These are phyloP conservation scores for Galbula dea DNA, from an alignment of 2,113 vertebrate genomes.

Conservation along the genomic window DNA sequence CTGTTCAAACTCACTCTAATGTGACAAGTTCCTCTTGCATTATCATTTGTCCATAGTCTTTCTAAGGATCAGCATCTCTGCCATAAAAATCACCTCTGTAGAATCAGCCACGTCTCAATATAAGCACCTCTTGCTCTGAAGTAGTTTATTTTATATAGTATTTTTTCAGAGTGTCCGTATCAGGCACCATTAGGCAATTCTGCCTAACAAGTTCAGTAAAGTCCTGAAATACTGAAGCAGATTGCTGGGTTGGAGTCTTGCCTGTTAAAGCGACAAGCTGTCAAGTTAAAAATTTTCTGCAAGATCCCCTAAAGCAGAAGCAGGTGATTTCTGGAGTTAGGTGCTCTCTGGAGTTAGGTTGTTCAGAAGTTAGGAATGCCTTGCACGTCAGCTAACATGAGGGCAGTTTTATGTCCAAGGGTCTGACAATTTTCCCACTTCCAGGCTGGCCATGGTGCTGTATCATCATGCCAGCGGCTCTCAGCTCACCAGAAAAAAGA, in stretches of 20 bases:
- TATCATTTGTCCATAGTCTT: rapidly evolving
- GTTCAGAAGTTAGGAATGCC: neutral
- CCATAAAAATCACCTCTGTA: neutral
- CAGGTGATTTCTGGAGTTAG: too few species aligned
- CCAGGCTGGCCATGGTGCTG: neutral
- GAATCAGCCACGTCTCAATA: too few species aligned
- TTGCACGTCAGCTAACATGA: neutral
- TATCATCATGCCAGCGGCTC: neutral
- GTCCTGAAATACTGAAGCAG: too few species aligned
- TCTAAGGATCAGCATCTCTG: neutral
- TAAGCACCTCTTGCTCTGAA: neutral
- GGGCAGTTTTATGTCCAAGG: neutral
- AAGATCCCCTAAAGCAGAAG: neutral
- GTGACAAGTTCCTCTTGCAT: neutral
- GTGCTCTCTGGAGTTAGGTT: neutral
- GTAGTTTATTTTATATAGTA: neutral
- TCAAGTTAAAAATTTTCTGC: neutral
- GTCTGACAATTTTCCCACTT: neutral
- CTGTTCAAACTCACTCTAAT: neutral
- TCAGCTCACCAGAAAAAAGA: neutral
- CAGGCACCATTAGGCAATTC: too few species aligned
- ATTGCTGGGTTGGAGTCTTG: too few species aligned
- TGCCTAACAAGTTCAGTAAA: too few species aligned
- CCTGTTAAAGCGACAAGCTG: too few species aligned
- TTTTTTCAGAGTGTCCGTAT: too few species aligned